These are phyloP conservation scores for Nezara viridula DNA, from an alignment of 2,888 invertebrate genomes.

Conservation along the genomic window DNA sequence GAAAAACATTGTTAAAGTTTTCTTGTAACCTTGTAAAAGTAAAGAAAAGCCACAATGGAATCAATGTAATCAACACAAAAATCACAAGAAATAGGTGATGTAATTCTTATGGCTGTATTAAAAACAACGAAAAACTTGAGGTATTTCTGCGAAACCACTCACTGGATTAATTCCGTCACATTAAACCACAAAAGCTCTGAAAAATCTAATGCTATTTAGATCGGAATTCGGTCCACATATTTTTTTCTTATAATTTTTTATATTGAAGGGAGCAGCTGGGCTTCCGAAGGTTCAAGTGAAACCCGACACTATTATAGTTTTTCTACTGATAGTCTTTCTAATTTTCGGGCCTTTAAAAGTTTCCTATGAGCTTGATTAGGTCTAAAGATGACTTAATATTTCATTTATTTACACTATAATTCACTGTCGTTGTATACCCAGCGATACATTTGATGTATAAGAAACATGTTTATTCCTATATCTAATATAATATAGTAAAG, in stretches of 20 bases:
- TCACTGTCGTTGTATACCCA: no score
- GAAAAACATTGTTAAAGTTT: no score
- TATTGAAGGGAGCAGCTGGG: background rate
- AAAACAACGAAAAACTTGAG: background rate
- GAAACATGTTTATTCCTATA: no score
- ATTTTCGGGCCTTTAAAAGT: slow-evolving; percentile 2
- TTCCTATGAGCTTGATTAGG: background rate
- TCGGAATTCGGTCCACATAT: slow-evolving; percentile 19
- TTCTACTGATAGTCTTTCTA: slow-evolving; percentile 3
- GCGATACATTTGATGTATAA: no score
- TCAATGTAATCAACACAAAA: no score
- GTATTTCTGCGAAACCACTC: background rate
- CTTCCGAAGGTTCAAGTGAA: background rate
- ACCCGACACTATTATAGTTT: slow-evolving; percentile 1
- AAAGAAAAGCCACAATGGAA: no score
- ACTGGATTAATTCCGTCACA: background rate
- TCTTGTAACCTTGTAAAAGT: no score
- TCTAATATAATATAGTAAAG: no score
- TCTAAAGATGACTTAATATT: background rate
- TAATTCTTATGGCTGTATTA: no score
- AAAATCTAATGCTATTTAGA: slow-evolving; percentile 5
- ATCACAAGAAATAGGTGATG: no score
- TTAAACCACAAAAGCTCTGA: slow-evolving; percentile 7
- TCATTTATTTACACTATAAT: no score
- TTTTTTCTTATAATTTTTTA: slow-evolving; percentile 1